A percentile compares a stretch with the other conserved stretches of the same genome.
These are phyloP conservation scores for Staurois parvus DNA, from an alignment of 2,797 vertebrate genomes.

Conservation along the genomic window DNA sequence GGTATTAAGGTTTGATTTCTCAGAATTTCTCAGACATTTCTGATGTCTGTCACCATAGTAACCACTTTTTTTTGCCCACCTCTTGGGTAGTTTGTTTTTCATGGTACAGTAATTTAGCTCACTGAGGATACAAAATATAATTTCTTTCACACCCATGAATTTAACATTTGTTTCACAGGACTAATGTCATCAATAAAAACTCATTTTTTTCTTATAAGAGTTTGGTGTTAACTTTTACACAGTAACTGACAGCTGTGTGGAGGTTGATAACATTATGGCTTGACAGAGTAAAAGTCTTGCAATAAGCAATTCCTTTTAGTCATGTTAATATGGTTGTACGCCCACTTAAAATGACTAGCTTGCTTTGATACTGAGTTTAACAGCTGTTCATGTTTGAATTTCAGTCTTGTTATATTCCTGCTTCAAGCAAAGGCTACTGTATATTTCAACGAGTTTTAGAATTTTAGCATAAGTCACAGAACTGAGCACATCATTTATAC, in stretches of 20 bases:
- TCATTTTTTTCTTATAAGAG: neutral
- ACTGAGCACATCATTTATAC: neutral
- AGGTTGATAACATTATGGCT: slow-evolving; percentile 21
- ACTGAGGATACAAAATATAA: neutral
- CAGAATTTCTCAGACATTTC: too few relatives aligned
- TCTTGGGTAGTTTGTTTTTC: too few relatives aligned
- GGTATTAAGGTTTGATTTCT: too few relatives aligned
- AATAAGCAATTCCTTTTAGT: slow-evolving; percentile 45
- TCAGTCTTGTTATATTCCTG: neutral
- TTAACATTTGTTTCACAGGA: neutral
- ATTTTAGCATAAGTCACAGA: neutral
- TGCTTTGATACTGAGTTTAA: neutral
- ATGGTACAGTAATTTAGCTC: neutral
- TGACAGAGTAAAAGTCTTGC: slow-evolving; percentile 27
- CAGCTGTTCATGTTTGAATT: neutral
- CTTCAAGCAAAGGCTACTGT: neutral
- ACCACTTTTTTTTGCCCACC: too few relatives aligned
- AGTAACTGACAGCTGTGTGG: slow-evolving; percentile 43
- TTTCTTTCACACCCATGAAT: neutral
- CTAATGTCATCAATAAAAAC: neutral
- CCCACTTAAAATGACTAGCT: slow-evolving; percentile 50
- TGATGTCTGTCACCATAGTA: too few relatives aligned
- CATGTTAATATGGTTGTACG: slow-evolving; percentile 26
- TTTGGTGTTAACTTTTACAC: neutral
- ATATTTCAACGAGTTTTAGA: neutral